Evolutionary conservation across 2,113 vertebrate genomes (phyloP).

Genomic region (Eublepharis macularius): DNA sequence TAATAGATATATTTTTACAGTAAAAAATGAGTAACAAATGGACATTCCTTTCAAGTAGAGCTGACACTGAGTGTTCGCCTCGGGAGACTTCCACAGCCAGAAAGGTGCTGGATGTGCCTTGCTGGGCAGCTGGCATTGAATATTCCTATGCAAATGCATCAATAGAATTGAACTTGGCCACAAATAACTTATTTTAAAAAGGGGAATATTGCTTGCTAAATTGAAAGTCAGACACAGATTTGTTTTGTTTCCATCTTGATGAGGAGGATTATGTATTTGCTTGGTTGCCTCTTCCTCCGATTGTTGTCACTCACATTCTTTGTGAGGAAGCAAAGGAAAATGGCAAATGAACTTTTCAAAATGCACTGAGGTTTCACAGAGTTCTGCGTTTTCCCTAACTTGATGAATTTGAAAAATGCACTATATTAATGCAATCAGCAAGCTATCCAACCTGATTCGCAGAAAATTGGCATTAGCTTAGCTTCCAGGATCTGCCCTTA

Average conservation of each 20-base stretch:
- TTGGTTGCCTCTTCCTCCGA: neutral
- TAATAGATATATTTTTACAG: neutral
- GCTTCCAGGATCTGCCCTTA: too few species aligned
- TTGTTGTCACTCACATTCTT: neutral
- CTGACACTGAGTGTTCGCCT: neutral
- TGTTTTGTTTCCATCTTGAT: neutral
- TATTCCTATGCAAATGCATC: neutral
- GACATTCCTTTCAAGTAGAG: accelerated
- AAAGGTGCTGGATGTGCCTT: neutral
- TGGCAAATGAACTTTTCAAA: neutral
- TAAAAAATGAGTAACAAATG: neutral
- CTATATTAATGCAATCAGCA: neutral
- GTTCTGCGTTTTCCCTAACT: neutral
- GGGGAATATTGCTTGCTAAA: neutral
- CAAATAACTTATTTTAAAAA: constrained; percentile 2
- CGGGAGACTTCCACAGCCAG: neutral
- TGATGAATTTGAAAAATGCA: neutral
- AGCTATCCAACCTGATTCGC: neutral
- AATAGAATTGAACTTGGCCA: neutral
- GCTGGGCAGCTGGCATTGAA: neutral
- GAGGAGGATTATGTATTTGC: neutral
- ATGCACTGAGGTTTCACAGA: neutral
- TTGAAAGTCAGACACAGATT: neutral
- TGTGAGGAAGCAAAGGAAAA: neutral
- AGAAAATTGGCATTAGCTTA: too few species aligned